A percentile compares a stretch with the other conserved stretches of the same genome.
Conservation (phyloP, 2,888 invertebrate genomes). For the Metalampra italica region DNA sequence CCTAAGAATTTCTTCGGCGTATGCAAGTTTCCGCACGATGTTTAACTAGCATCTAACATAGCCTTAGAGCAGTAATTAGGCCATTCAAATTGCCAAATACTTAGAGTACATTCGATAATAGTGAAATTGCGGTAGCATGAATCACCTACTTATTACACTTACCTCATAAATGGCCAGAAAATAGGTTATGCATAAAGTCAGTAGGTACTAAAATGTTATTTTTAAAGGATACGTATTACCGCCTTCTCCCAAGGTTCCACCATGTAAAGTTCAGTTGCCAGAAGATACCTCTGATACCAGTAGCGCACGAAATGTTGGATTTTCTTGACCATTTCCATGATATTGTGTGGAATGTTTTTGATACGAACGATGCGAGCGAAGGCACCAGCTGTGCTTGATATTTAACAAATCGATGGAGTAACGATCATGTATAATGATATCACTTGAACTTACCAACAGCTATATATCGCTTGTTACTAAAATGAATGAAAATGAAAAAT, state of each 20-base stretch:
- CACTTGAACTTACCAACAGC: too few relatives aligned
- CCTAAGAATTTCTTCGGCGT: too few relatives aligned
- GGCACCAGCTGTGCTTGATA: not conserved
- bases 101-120: not conserved
- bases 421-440: too few relatives aligned
- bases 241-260: slow-evolving; percentile 81
- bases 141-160: not conserved
- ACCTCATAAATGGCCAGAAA: not conserved
- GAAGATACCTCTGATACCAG: slow-evolving; percentile 80
- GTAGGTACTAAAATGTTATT: not conserved
- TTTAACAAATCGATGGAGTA: too few relatives aligned
- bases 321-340: slow-evolving; percentile 48
- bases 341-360: slow-evolving; percentile 6
- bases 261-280: slow-evolving; percentile 82
- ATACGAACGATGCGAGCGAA: not conserved
- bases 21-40: too few relatives aligned
- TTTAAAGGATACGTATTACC: slow-evolving; percentile 81
- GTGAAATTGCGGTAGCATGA: not conserved
- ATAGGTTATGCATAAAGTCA: too few relatives aligned
- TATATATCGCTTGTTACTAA: too few relatives aligned
- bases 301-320: slow-evolving; percentile 66
- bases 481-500: too few relatives aligned
- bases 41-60: too few relatives aligned
- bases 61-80: not conserved
- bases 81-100: not conserved